These are phyloP conservation scores for Berghia stephanieae DNA, from an alignment of 1,140 invertebrate species.

Conservation along the genomic window DNA sequence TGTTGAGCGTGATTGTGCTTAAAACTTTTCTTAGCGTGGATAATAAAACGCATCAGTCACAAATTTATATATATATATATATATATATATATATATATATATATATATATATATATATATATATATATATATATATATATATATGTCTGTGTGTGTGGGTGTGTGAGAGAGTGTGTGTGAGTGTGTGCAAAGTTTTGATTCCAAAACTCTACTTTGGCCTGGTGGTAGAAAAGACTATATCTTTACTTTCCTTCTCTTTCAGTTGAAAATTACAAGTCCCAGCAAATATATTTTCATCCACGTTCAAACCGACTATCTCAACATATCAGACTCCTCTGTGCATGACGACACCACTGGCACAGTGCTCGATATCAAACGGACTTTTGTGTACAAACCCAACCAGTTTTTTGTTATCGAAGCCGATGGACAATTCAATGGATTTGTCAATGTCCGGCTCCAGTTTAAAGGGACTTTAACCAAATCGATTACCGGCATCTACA, in stretches of 20 bases:
- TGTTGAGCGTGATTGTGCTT: too few relatives aligned
- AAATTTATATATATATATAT: too few relatives aligned
- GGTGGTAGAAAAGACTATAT: too few relatives aligned
- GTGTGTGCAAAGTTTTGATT: too few relatives aligned
- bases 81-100: too few relatives aligned
- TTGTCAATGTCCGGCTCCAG: constrained; percentile 64
- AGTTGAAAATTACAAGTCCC: constrained; percentile 43
- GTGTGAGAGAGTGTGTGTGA: too few relatives aligned
- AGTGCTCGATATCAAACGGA: constrained; percentile 49
- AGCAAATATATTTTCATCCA: constrained; percentile 67
- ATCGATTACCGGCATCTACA: constrained; percentile 82
- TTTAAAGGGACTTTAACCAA: constrained; percentile 76
- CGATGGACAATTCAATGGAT: constrained; percentile 64
- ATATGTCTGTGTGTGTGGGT: too few relatives aligned
- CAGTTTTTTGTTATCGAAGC: constrained; percentile 76
- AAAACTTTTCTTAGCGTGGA: too few relatives aligned
- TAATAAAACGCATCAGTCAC: too few relatives aligned
- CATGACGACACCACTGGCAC: constrained; percentile 31
- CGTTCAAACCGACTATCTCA: constrained; percentile 59
- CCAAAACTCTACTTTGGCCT: too few relatives aligned
- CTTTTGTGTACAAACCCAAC: constrained; percentile 70
- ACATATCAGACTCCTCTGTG: constrained; percentile 56
- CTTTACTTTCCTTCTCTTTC: background rate
- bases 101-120: too few relatives aligned
- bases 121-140: too few relatives aligned